phyloP scores from a whole-genome alignment of 2,888 invertebrate genomes.

The Cerastoderma edule region DNA sequence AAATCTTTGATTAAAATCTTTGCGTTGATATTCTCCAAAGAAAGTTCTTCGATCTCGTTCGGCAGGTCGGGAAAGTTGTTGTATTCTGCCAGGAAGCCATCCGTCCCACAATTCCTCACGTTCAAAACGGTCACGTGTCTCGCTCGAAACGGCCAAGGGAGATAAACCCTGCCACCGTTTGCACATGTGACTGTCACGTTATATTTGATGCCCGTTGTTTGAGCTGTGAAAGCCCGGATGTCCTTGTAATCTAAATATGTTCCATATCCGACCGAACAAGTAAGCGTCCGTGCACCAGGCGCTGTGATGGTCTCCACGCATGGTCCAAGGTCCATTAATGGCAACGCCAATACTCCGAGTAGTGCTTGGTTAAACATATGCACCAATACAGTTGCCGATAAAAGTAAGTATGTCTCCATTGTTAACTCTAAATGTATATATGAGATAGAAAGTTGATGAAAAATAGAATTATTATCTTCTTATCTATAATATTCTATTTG shows the following conservation, averaged over 20 bases:
- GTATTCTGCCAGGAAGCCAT: slow-evolving; percentile 48
- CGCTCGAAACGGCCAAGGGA: slow-evolving; percentile 54
- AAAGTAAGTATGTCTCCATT: too few relatives aligned
- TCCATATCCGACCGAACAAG: slow-evolving; percentile 29
- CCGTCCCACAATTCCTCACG: slow-evolving; percentile 37
- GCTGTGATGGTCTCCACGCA: slow-evolving; percentile 17
- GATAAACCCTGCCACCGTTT: slow-evolving; percentile 37
- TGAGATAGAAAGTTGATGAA: too few relatives aligned
- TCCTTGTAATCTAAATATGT: slow-evolving; percentile 47
- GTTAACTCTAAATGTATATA: too few relatives aligned
- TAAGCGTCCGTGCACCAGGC: slow-evolving; percentile 10
- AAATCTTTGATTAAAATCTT: slow-evolving; percentile 32
- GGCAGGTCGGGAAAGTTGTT: slow-evolving; percentile 7
- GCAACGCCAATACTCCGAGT: too few relatives aligned
- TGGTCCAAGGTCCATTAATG: too few relatives aligned
- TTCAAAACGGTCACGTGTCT: slow-evolving; percentile 39
- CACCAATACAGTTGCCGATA: too few relatives aligned
- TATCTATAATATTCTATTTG: too few relatives aligned
- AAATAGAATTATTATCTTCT: too few relatives aligned
- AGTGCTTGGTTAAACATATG: too few relatives aligned
- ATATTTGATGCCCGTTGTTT: slow-evolving; percentile 9
- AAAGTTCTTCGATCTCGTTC: slow-evolving; percentile 34
- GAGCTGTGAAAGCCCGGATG: slow-evolving; percentile 31
- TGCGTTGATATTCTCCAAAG: slow-evolving; percentile 30
- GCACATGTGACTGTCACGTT: slow-evolving; percentile 47